Evolutionary conservation across 2,797 vertebrate species (phyloP), one percentile per base, ranked within the genome.

Genomic region (Halcyon smyrnensis): DNA sequence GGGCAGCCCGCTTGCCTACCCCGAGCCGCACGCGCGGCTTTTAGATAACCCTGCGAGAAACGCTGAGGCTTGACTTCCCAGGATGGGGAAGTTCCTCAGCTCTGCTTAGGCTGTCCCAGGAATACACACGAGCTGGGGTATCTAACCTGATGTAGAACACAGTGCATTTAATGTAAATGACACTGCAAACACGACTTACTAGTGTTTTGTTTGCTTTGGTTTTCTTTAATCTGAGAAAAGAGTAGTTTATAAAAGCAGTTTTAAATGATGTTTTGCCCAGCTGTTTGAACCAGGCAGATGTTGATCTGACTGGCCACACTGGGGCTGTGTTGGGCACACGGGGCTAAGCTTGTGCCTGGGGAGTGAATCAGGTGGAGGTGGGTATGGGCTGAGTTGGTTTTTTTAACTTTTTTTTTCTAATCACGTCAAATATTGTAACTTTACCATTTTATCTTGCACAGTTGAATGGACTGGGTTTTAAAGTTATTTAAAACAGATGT

Each of bases 11-110:
- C 8, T 46, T 3, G 0, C 2, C 0, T 4, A 4, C 12, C 43
- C 32, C 13, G 80, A 11, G 10, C 8, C 0, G 0, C 32, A 1
- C 11, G 11, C 0, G 0, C 17, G 4, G 46, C 19, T 77, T 53
- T 51, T 8, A 23, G 67, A 30, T 6, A 2, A 2, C 6, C 25
- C 54, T 5, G 12, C 10, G 41, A 69, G 32, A 75, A 48, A 16
- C 0, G 1, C 15, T 12, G 2, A 2, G 28, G 41, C 5, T 1
- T 1, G 0, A 1, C 0, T 32, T 60, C 14, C 36, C 1, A 0
- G 6, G 1, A 2, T 5, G 0, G 51, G 54, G 65, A 23, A 63
- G 2, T 24, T 18, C 50, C 2, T 4, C 1, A 28, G 1, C 15
- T 32, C 19, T 0, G 10, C 54, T 24, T n/a, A 19, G 34, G 16